A percentile compares a stretch with the other conserved stretches of the same genome.
These are phyloP conservation scores for Muscina levida DNA, from an alignment of 2,888 invertebrate genomes.

Conservation along the genomic window DNA sequence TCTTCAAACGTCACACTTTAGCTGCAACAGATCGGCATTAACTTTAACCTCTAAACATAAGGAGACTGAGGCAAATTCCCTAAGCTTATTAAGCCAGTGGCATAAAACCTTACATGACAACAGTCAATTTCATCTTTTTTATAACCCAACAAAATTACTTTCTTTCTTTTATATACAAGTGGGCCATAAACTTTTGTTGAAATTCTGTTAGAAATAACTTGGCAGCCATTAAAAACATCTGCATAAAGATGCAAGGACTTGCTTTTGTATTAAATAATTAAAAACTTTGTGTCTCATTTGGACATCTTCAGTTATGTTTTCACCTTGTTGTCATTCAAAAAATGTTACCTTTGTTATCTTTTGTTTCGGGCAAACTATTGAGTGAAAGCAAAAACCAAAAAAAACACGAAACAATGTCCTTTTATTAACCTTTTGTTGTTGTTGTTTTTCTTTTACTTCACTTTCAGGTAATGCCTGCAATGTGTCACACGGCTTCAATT, in stretches of 20 bases:
- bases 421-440: constrained; percentile 35
- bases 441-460: constrained; percentile 63
- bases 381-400: too few relatives aligned
- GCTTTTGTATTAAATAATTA: constrained; percentile 26
- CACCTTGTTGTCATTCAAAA: neutral
- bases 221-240: neutral
- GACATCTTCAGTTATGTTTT: neutral
- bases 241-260: neutral
- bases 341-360: neutral
- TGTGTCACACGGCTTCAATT: constrained; percentile 96
- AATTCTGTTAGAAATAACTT: too few relatives aligned
- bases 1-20: too few relatives aligned
- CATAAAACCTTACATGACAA: too few relatives aligned
- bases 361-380: neutral
- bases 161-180: too few relatives aligned
- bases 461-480: constrained; percentile 85
- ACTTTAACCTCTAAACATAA: too few relatives aligned
- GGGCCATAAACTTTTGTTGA: too few relatives aligned
- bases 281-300: neutral
- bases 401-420: neutral
- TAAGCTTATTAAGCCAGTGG: too few relatives aligned
- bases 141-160: too few relatives aligned
- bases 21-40: too few relatives aligned
- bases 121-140: too few relatives aligned
- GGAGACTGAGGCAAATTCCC: too few relatives aligned